Percentiles rank a stretch among this genome's conserved stretches.
Evolutionary conservation across 2,113 vertebrate genomes (phyloP).

Genomic region (Bubo blakistoni): DNA sequence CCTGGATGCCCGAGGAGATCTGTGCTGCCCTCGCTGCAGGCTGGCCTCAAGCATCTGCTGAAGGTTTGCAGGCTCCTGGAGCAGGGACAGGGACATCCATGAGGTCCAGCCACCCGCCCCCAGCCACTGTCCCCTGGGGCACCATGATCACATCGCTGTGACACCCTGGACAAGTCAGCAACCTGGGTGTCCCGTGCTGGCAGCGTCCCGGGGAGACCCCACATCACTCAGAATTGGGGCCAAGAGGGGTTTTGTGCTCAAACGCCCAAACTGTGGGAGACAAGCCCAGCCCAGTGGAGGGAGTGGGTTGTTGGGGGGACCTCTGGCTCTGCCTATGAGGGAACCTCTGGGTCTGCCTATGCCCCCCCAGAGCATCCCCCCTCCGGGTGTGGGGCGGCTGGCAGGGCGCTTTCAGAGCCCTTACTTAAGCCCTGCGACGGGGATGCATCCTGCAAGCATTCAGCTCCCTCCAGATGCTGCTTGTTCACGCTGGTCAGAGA

Average conservation of each 20-base stretch:
- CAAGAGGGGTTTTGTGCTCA: not conserved
- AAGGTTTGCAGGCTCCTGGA: not conserved
- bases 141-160: accelerated
- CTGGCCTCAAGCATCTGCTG: not conserved
- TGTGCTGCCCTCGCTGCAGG: not conserved
- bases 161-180: not conserved
- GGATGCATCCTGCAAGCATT: not conserved
- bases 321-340: not conserved
- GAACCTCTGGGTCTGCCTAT: not conserved
- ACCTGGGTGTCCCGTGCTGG: not conserved
- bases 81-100: not conserved
- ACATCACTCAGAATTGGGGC: not conserved
- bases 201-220: not conserved
- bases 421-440: not conserved
- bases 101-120: accelerated
- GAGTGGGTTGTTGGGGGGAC: accelerated
- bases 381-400: not conserved
- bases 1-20: not conserved
- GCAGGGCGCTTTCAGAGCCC: not conserved
- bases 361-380: not conserved
- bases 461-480: not conserved
- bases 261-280: accelerated
- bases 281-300: too few species aligned
- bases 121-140: accelerated
- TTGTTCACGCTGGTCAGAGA: accelerated